Percentiles rank a stretch among this genome's conserved stretches.
Evolutionary conservation across 1,140 invertebrate genomes (phyloP).

Genomic region (Amyelois transitella): DNA sequence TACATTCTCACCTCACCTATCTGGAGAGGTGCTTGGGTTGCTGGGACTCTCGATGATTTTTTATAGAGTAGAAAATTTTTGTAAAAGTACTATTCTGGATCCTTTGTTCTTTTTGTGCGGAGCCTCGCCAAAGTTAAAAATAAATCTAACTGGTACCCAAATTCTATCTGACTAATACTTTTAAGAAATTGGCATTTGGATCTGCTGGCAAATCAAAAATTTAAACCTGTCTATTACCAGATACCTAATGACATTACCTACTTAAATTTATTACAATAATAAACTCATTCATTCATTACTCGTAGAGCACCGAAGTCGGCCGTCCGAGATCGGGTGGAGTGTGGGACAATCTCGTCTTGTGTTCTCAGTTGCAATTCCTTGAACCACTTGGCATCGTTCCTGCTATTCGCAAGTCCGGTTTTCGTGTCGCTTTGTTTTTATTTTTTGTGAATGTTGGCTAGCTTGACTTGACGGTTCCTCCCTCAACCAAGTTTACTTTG

Average conservation of each 20-base stretch:
- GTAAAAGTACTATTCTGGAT: too few relatives aligned
- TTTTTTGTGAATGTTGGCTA: background rate
- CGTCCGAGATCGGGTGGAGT: background rate
- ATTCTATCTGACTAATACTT: background rate
- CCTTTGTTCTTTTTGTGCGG: too few relatives aligned
- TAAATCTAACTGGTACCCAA: too few relatives aligned
- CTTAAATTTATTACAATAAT: background rate
- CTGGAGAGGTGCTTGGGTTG: too few relatives aligned
- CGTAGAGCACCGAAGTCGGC: background rate
- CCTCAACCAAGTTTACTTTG: background rate
- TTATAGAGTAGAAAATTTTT: too few relatives aligned
- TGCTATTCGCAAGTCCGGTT: background rate
- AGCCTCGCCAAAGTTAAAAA: too few relatives aligned
- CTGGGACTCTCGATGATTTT: too few relatives aligned
- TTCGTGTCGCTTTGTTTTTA: background rate
- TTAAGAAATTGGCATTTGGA: background rate
- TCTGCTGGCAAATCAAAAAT: background rate
- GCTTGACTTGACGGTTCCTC: background rate
- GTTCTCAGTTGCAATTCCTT: background rate
- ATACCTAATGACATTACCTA: background rate
- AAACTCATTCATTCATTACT: background rate
- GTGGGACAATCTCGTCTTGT: background rate
- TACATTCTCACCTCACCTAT: too few relatives aligned
- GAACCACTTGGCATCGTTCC: background rate
- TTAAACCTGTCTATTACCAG: background rate